These are phyloP conservation scores for Proterorhinus semilunaris DNA, from an alignment of 2,113 vertebrate genomes.

Conservation along the genomic window DNA sequence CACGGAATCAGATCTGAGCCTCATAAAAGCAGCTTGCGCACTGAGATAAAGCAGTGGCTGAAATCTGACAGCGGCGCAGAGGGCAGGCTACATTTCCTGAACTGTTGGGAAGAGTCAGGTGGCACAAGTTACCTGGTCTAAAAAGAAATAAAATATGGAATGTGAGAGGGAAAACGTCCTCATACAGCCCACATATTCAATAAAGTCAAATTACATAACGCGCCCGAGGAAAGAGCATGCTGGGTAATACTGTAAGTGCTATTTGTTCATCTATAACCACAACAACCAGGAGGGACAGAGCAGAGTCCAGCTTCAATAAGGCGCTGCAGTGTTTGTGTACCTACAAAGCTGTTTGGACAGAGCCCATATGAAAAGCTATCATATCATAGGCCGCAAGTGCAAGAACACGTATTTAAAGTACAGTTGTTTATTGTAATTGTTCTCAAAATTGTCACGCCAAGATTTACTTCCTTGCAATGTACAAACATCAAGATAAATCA, in stretches of 20 bases:
- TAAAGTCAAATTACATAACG: conserved; percentile 57
- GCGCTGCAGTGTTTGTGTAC: conserved; percentile 16
- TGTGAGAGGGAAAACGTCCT: conserved; percentile 24
- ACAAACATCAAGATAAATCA: too few relatives aligned
- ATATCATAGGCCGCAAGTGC: neutral
- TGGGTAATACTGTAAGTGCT: conserved; percentile 47
- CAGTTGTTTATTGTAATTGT: too few relatives aligned
- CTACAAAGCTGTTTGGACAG: neutral
- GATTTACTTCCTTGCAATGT: too few relatives aligned
- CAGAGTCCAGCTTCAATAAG: conserved; percentile 49
- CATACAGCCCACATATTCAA: conserved; percentile 10
- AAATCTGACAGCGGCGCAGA: conserved; percentile 44
- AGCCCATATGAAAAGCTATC: neutral
- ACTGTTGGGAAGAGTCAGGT: conserved; percentile 48
- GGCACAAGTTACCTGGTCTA: conserved; percentile 66
- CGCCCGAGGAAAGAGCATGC: conserved; percentile 18
- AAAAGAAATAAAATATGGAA: conserved; percentile 66
- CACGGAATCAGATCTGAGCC: neutral
- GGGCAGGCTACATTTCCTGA: conserved; percentile 53
- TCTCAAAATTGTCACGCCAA: too few relatives aligned
- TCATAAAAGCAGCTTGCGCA: neutral
- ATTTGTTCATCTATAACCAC: conserved; percentile 64
- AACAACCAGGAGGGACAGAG: conserved; percentile 50
- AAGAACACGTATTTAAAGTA: too few relatives aligned
- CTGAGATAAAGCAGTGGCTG: conserved; percentile 8